These are phyloP conservation scores for Pyrocoelia pectoralis DNA, from an alignment of 2,888 invertebrate genomes.

Conservation along the genomic window DNA sequence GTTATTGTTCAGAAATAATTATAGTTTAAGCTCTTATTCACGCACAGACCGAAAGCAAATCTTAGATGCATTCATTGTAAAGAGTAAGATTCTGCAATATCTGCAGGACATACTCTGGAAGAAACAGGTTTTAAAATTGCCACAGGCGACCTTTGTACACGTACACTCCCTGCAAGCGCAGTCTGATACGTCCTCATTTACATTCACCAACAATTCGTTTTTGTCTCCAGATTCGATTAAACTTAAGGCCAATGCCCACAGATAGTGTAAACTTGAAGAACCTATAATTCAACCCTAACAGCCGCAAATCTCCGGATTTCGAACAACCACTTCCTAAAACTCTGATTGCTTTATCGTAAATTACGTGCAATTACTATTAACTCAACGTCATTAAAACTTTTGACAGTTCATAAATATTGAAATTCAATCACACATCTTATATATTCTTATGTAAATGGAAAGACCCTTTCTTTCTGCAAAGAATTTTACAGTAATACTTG, in stretches of 20 bases:
- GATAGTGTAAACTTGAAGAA: conserved; percentile 39
- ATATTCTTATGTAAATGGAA: not conserved
- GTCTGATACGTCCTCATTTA: conserved; percentile 46
- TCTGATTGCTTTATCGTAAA: conserved; percentile 20
- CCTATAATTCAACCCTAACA: conserved; percentile 37
- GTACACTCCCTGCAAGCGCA: conserved; percentile 39
- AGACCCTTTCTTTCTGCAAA: too few relatives aligned
- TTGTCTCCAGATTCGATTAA: conserved; percentile 50
- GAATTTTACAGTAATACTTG: too few relatives aligned
- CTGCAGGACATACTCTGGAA: conserved; percentile 41
- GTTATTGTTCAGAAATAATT: conserved; percentile 9
- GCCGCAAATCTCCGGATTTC: conserved; percentile 21
- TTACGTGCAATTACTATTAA: conserved; percentile 15
- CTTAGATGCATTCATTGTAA: conserved; percentile 33
- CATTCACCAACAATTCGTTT: conserved; percentile 50
- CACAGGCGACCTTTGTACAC: conserved; percentile 43
- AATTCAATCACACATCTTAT: not conserved
- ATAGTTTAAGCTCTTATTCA: conserved; percentile 16
- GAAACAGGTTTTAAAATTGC: conserved; percentile 42
- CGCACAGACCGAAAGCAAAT: conserved; percentile 23
- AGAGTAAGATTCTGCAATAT: conserved; percentile 36
- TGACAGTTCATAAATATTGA: conserved; percentile 8
- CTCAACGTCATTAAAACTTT: conserved; percentile 11
- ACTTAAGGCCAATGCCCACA: conserved; percentile 50
- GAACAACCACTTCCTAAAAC: conserved; percentile 16